phyloP scores from a whole-genome alignment of 2,113 vertebrate species.

The Isurus oxyrinchus region DNA sequence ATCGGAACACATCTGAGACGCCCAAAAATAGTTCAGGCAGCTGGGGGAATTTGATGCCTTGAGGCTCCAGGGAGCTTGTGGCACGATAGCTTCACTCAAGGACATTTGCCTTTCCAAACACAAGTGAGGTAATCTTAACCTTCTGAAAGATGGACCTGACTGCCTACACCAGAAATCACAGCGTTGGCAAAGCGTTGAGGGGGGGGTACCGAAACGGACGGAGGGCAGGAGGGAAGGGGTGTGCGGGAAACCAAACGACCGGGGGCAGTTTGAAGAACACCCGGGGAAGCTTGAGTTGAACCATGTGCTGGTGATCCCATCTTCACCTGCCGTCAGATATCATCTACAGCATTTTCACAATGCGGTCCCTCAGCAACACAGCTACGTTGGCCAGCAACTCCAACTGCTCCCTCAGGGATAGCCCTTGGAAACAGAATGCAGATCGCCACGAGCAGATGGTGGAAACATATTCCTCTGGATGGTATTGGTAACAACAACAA shows the following conservation, averaged over 20 bases:
- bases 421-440: neutral
- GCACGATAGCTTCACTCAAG: slow-evolving; percentile 17
- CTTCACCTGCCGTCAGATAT: neutral
- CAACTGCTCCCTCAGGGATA: neutral
- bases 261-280: neutral
- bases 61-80: neutral
- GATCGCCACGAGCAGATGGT: neutral
- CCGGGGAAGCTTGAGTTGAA: neutral
- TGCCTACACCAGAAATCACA: too few relatives aligned
- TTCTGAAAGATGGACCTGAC: neutral
- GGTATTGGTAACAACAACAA: neutral
- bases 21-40: slow-evolving; percentile 25
- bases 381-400: neutral
- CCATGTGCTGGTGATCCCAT: too few relatives aligned
- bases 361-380: neutral
- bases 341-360: neutral
- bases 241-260: too few relatives aligned
- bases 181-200: neutral
- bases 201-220: neutral
- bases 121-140: neutral
- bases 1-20: slow-evolving; percentile 11
- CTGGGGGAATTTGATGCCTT: slow-evolving; percentile 25
- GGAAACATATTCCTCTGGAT: neutral
- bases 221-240: neutral
- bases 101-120: neutral